phyloP scores from a whole-genome alignment of 2,888 invertebrate genomes.

The Tridacna crocea region DNA sequence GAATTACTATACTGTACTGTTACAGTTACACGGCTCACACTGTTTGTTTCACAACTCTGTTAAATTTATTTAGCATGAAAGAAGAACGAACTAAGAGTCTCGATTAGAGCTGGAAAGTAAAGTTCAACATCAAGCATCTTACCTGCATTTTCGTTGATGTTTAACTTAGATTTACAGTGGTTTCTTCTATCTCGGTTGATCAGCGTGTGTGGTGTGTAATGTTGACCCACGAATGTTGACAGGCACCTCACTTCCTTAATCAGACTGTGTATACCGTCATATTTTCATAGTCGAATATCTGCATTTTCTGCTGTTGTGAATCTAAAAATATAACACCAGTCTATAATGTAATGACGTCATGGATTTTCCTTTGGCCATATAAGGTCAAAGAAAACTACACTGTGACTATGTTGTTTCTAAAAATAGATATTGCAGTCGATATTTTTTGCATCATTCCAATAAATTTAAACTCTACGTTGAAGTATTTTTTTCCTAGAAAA shows the following conservation, averaged over 20 bases:
- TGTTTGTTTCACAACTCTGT: too few species aligned
- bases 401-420: background rate
- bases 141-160: conserved; percentile 10
- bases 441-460: too few species aligned
- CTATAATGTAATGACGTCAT: conserved; percentile 35
- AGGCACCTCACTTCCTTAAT: conserved; percentile 9
- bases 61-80: background rate
- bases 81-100: background rate
- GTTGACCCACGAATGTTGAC: too few species aligned
- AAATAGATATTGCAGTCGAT: conserved; percentile 1
- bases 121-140: background rate
- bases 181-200: too few species aligned
- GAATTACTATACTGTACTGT: too few species aligned
- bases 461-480: too few species aligned
- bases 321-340: conserved; percentile 8
- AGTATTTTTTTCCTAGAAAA: too few species aligned
- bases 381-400: conserved; percentile 21
- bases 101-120: background rate
- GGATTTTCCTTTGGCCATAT: conserved; percentile 40
- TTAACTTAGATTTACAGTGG: background rate
- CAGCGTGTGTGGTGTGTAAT: background rate
- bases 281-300: background rate
- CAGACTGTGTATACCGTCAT: background rate
- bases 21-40: too few species aligned
- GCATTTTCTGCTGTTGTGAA: background rate